Conservation (phyloP, 2,113 vertebrate genomes). For the Onychostoma macrolepis region DNA sequence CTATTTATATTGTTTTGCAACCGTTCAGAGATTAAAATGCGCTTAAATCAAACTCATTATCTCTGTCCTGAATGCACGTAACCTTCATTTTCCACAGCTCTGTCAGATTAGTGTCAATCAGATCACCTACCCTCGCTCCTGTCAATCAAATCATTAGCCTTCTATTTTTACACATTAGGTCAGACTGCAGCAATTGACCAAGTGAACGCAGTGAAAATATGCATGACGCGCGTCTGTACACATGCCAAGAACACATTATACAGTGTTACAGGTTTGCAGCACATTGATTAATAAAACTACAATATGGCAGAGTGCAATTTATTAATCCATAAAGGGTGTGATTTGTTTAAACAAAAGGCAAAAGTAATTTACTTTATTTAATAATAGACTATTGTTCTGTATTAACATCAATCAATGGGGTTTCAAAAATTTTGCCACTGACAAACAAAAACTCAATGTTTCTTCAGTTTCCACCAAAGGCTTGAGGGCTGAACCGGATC, state of each 20-base stretch:
- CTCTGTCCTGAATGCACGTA: conserved; percentile 23
- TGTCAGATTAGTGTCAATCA: conserved; percentile 67
- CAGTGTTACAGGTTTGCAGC: background rate
- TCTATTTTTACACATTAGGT: conserved; percentile 75
- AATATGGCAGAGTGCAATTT: background rate
- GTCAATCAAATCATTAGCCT: conserved; percentile 72
- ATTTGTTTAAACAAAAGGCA: conserved; percentile 9
- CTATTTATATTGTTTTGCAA: background rate
- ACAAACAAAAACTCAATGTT: conserved; percentile 8
- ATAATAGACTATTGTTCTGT: background rate
- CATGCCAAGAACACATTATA: background rate
- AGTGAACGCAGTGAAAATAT: background rate
- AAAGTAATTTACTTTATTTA: background rate
- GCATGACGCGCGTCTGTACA: background rate
- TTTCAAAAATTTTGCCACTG: background rate
- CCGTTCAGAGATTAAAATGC: conserved; percentile 9
- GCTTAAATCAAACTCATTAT: conserved; percentile 15
- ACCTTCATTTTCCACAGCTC: conserved; percentile 52
- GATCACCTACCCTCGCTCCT: conserved; percentile 65
- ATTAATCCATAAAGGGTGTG: background rate
- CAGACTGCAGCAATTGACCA: conserved; percentile 60
- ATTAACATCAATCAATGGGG: background rate
- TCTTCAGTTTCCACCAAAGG: background rate
- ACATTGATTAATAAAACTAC: background rate
- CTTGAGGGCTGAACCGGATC: background rate